Evolutionary conservation across 2,797 vertebrate genomes (phyloP), one percentile per base, ranked within the genome.

Genomic region (Leucoraja ocellata): DNA sequence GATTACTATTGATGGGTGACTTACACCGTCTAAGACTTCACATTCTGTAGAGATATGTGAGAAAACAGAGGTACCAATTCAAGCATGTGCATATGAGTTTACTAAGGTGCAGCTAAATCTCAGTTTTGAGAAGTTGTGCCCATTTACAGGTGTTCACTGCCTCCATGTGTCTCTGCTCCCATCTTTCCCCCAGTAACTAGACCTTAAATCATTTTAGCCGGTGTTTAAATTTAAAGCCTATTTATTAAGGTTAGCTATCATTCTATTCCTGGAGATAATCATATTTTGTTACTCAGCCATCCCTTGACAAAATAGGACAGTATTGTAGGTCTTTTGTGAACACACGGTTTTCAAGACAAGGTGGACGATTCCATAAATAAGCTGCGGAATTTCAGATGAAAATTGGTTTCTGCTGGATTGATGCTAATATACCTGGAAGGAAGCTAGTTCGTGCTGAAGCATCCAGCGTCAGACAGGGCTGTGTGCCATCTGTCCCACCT

Each of bases 401-500:
- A 71, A 61, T 94, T 46, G 93, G 95, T 96, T 96, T 94, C 95
- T 94, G 95, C 95, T 95, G 93, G 91, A 28, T 94, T 96, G 97
- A 96, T 95, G 96, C 71, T 96, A 95, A 96, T 96, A 95, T 96
- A 97, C 97, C 97, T 97, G 97, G 96, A 97, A 97, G 96, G 95
- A 94, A 95, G 95, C 95, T 96, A 95, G 96, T 81, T 94, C 94
- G 61, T 93, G 96, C 96, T 94, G 95, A 95, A 96, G 96, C 96
- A 95, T 95, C 80, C 95, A 96, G 97, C 96, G 93, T 96, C 96
- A 96, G 97, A 96, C 96, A 94, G 96, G 97, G 97, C 96, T 95
- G 94, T 93, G 94, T 95, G 97, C 97, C 97, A 98, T 97, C 97
- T 97, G 97, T 97, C 96, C 96, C 96, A 98, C 97, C 97, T 97